A percentile compares a stretch with the other conserved stretches of the same genome.
Evolutionary conservation across 2,888 invertebrate genomes (phyloP).

Genomic region (Eurytoma adleriae): DNA sequence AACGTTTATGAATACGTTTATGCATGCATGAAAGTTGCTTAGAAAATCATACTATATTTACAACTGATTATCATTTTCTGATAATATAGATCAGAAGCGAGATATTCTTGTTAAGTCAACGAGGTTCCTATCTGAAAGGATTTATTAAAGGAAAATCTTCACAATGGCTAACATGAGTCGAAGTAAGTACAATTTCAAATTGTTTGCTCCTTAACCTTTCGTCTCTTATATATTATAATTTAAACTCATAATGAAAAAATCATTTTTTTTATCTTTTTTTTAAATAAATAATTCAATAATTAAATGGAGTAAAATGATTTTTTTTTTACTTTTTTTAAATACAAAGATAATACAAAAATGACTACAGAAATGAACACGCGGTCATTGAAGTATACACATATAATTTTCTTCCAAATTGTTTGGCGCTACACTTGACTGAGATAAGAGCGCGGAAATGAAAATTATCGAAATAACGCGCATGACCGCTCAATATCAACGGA

Average conservation of each 20-base stretch:
- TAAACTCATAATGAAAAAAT: background rate
- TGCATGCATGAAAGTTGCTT: no score
- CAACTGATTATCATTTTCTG: background rate
- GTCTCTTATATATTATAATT: background rate
- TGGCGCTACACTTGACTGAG: background rate
- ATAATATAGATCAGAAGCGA: conserved; percentile 3
- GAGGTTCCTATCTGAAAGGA: background rate
- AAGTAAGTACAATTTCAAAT: conserved; percentile 45
- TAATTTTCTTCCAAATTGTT: conserved; percentile 5
- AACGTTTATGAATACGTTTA: no score
- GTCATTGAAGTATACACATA: no score
- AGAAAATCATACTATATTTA: background rate
- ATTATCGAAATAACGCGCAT: background rate
- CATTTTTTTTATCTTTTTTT: background rate
- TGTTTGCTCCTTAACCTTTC: background rate
- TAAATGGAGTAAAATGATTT: no score
- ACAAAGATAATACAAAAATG: no score
- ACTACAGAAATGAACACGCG: no score
- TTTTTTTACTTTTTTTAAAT: no score
- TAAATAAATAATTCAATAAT: background rate
- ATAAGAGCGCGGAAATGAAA: conserved; percentile 14
- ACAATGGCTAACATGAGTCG: conserved; percentile 45
- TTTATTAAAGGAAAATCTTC: conserved; percentile 1
- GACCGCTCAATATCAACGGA: no score
- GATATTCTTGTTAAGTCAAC: background rate